Evolutionary conservation across 2,888 invertebrate species (phyloP), one percentile per base, ranked within the genome.

Genomic region (Dasypolia templi): DNA sequence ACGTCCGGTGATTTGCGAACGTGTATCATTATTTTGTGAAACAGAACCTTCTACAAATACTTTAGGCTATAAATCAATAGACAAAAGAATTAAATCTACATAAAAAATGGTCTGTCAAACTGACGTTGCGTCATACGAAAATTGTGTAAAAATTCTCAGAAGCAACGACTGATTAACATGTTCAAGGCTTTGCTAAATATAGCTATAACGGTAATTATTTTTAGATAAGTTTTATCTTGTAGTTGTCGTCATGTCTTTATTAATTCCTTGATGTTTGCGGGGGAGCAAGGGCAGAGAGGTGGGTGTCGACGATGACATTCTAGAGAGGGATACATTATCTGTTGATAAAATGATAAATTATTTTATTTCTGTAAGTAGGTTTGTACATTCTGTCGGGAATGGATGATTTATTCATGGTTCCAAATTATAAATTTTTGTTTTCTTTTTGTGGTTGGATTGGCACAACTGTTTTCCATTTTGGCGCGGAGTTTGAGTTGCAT

Each of bases 81-180:
- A 49, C 63, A 67, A 53, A 81, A 81, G 81, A 67, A 14, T 64
- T 64, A 64, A 26, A 59, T 56, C 22, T 56, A 63, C 42, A 73
- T 59, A 32, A 51, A 62, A 65, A 66, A 59, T 17, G 42, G 63
- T 65, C 67, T 42, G 55, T 6, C 39, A 56, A 53, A 67, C 11
- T 51, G 42, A 26, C 26, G 19, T 83, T 78, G 67, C 85, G 78
- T 84, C 82, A 84, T 63, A 70, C 81, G 65, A 81, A 74, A 76
- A 66, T 66, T 62, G 68, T 69, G 9, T 76, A 81, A 71, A n/a
- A 62, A 39, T 75, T 74, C 64, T 68, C 59, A 74, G 84, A 69
- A 84, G 76, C 51, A 42, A 35, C 22, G 14, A 3, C n/a, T 67
- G 72, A 82, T 76, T 72, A 81, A 73, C 68, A 51, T 63, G 35